These are phyloP conservation scores for Cydia amplana DNA, from an alignment of 1,140 invertebrate species.

Conservation along the genomic window DNA sequence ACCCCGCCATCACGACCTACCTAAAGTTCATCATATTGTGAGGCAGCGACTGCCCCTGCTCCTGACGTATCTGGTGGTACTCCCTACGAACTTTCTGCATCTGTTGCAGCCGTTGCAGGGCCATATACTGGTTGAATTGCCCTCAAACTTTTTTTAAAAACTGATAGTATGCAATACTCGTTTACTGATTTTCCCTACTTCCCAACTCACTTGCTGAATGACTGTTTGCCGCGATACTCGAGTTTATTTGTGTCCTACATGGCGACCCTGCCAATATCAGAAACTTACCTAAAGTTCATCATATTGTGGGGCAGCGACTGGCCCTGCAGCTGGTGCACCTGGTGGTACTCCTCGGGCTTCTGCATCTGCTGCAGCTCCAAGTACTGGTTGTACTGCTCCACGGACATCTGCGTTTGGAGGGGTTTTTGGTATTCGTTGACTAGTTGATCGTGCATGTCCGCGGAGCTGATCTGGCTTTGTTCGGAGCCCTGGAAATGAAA, in stretches of 20 bases:
- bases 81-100: slow-evolving; percentile 53
- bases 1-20: neutral
- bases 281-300: slow-evolving; percentile 52
- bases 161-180: too few species aligned
- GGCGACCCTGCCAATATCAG: too few species aligned
- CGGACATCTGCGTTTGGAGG: slow-evolving; percentile 64
- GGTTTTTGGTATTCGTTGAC: slow-evolving; percentile 67
- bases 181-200: too few species aligned
- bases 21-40: slow-evolving; percentile 66
- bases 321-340: slow-evolving; percentile 63
- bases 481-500: slow-evolving; percentile 53
- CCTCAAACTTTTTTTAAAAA: too few species aligned
- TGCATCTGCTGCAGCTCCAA: slow-evolving; percentile 61
- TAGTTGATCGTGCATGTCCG: slow-evolving; percentile 63
- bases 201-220: too few species aligned
- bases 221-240: too few species aligned
- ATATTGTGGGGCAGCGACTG: slow-evolving; percentile 70
- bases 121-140: too few species aligned
- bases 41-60: slow-evolving; percentile 70
- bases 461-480: slow-evolving; percentile 67
- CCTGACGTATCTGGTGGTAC: slow-evolving; percentile 56
- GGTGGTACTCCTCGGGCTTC: slow-evolving; percentile 64
- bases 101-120: too few species aligned
- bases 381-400: slow-evolving; percentile 64
- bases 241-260: too few species aligned